phyloP scores from a whole-genome alignment of 2,113 vertebrate genomes.

The Hepsetus odoe region DNA sequence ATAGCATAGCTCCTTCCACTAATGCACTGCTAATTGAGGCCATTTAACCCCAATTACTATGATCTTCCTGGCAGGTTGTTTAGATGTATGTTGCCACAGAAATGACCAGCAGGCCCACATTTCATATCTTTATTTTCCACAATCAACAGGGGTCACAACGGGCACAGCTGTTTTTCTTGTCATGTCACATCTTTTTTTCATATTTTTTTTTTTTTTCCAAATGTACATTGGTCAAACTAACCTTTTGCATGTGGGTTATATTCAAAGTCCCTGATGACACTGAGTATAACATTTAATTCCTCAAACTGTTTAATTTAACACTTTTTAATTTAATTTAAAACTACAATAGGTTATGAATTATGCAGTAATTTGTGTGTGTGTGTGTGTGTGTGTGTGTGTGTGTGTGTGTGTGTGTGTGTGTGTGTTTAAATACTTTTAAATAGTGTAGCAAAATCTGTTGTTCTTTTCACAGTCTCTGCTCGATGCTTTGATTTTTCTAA shows the following conservation, averaged over 20 bases:
- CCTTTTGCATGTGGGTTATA: background rate
- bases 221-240: background rate
- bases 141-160: constrained; percentile 1
- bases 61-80: constrained; percentile 43
- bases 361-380: too few relatives aligned
- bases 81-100: constrained; percentile 43
- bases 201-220: background rate
- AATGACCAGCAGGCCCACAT: constrained; percentile 41
- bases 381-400: too few relatives aligned
- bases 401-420: too few relatives aligned
- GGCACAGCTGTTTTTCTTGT: background rate
- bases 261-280: background rate
- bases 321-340: too few relatives aligned
- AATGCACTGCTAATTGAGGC: constrained; percentile 43
- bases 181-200: background rate
- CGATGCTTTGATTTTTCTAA: constrained; percentile 3
- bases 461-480: too few relatives aligned
- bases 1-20: constrained; percentile 7
- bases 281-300: too few relatives aligned
- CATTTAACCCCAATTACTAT: constrained; percentile 58
- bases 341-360: too few relatives aligned
- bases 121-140: constrained; percentile 7
- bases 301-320: too few relatives aligned
- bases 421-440: too few relatives aligned
- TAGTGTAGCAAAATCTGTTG: too few relatives aligned